Evolutionary conservation across 2,888 invertebrate genomes (phyloP).

Genomic region (Amiota communis): DNA sequence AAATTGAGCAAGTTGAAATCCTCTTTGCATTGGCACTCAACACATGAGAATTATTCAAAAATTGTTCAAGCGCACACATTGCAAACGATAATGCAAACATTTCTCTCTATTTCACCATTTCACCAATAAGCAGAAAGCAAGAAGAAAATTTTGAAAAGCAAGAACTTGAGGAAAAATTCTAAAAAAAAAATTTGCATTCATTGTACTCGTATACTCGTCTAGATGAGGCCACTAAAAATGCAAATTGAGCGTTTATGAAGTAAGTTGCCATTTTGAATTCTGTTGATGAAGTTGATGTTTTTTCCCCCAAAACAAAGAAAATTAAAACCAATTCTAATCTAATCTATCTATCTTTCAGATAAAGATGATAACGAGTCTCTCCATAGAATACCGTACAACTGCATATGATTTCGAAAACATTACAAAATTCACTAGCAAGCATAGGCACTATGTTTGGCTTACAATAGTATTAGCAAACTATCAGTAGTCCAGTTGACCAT

Average conservation of each 20-base stretch:
- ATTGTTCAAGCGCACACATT: constrained; percentile 32
- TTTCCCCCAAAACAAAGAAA: too few species aligned
- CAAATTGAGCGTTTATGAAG: constrained; percentile 29
- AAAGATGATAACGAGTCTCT: too few species aligned
- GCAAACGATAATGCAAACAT: constrained; percentile 33
- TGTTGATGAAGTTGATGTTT: background rate
- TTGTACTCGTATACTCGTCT: too few species aligned
- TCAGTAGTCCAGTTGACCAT: too few species aligned
- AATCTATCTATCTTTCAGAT: too few species aligned
- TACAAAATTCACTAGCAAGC: too few species aligned
- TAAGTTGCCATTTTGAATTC: too few species aligned
- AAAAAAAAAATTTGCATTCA: background rate
- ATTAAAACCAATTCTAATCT: too few species aligned
- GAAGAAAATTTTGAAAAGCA: constrained; percentile 1
- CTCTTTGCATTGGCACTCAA: constrained; percentile 38
- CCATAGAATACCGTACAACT: too few species aligned
- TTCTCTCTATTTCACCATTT: background rate
- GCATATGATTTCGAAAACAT: too few species aligned
- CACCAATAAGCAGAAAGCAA: constrained; percentile 3
- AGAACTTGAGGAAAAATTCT: background rate
- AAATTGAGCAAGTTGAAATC: constrained; percentile 44
- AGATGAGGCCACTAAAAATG: constrained; percentile 16
- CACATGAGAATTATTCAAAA: constrained; percentile 39
- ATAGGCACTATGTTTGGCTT: too few species aligned
- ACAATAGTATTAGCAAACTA: too few species aligned